Conservation (phyloP, 2,113 vertebrate genomes). For the Cavia porcellus region DNA sequence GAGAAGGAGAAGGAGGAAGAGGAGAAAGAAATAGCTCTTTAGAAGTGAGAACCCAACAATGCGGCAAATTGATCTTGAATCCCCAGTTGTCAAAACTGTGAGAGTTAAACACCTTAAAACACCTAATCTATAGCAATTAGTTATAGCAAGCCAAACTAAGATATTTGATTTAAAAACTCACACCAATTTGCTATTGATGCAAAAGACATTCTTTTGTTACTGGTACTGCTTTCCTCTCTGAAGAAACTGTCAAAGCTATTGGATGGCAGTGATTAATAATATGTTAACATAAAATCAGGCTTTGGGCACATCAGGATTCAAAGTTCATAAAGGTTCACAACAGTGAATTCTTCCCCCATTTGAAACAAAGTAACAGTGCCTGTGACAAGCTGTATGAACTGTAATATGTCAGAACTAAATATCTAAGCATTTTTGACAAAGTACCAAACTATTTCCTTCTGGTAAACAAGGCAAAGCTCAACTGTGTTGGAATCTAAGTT, state of each 20-base stretch:
- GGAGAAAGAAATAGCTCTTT: not conserved
- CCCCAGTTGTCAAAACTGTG: not conserved
- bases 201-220: slow-evolving; percentile 3
- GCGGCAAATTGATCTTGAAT: not conserved
- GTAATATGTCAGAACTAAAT: not conserved
- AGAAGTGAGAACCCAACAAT: not conserved
- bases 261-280: not conserved
- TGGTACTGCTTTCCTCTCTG: not conserved
- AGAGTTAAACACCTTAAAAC: not conserved
- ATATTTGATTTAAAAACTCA: not conserved
- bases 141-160: not conserved
- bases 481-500: not conserved
- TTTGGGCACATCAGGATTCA: not conserved
- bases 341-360: not conserved
- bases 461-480: not conserved
- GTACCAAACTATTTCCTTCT: not conserved
- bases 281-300: slow-evolving; percentile 10
- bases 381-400: not conserved
- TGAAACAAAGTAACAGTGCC: not conserved
- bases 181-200: not conserved
- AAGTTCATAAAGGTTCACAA: not conserved
- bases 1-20: no score
- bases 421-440: not conserved
- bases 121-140: no score
- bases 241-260: not conserved